These are phyloP conservation scores for Phylloscopus collybita DNA, from an alignment of 2,797 vertebrate genomes.

Conservation along the genomic window DNA sequence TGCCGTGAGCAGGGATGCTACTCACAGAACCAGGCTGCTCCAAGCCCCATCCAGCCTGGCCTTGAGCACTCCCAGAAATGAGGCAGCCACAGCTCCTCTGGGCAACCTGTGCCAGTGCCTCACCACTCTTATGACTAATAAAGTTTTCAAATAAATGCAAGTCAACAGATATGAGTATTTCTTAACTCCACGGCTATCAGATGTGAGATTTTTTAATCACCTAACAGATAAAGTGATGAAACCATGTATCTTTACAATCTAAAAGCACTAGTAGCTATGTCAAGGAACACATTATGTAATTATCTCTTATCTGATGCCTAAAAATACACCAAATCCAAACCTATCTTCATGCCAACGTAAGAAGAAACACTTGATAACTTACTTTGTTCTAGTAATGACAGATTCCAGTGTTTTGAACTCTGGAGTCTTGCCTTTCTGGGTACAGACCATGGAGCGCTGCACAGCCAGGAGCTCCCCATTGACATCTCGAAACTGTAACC, in stretches of 20 bases:
- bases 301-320: neutral
- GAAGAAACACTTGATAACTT: slow-evolving; percentile 52
- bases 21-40: neutral
- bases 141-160: neutral
- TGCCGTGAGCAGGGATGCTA: neutral
- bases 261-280: neutral
- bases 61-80: neutral
- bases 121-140: neutral
- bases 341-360: neutral
- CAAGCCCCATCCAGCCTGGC: neutral
- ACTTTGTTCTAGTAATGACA: slow-evolving; percentile 91
- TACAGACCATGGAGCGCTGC: slow-evolving; percentile 93
- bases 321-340: neutral
- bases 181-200: neutral
- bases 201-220: neutral
- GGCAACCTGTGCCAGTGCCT: neutral
- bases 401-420: slow-evolving; percentile 96
- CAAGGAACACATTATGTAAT: neutral
- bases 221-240: neutral
- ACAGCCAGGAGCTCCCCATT: slow-evolving; percentile 87
- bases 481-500: slow-evolving; percentile 89
- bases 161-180: neutral
- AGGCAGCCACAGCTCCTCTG: neutral
- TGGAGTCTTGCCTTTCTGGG: slow-evolving; percentile 91
- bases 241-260: neutral